Base-by-base conservation (phyloP, 2,113 vertebrate species). In the Chlorodrepanis virens region DNA sequence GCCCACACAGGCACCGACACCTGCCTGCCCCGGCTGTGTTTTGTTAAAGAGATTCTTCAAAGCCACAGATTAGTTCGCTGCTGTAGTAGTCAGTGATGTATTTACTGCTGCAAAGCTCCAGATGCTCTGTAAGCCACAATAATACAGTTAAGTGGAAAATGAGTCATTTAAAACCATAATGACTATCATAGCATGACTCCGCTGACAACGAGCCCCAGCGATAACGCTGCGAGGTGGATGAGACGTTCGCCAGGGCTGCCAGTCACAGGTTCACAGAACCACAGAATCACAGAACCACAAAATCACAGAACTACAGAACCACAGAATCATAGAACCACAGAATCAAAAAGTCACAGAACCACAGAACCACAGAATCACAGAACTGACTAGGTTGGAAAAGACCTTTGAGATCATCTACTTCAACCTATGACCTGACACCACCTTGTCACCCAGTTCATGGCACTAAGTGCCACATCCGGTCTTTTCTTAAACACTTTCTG, bases 121-220 rank as follows among this genome's bases (percentile, higher is more conserved):
- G 89, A 81, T 87, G 86, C 76, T 92, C 56, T 56, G 49, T 68
- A 92, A 94, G 77, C 93, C 44, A 35, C 72, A 49, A 64, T 84
- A 92, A 93, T 70, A 78, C 29, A 83, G 80, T 67, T 92, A 96
- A 93, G 89, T 95, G 94, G 93, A 77, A 96, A 93, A 94, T 71
- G 64, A 95, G 56, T 89, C 10, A 79, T 77, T 95, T 89, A 82
- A 94, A 91, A 56, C 52, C 28, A 19, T 75, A 90, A 83, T 56
- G 56, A 84, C 64, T 56, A 31, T 75, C 44, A 47, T 44, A 78
- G 93, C 39, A 2, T 70, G 78, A 74, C 80, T 78, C 47, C 1
- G 1, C 72, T 47, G 60, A 61, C 86, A 80, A 21, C 39, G 37
- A 92, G 67, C 50, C 47, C 27, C 59, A 31, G 19, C 0, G 2